These are phyloP conservation scores for Scaptomyza graminum DNA, from an alignment of 1,140 invertebrate genomes.

Conservation along the genomic window DNA sequence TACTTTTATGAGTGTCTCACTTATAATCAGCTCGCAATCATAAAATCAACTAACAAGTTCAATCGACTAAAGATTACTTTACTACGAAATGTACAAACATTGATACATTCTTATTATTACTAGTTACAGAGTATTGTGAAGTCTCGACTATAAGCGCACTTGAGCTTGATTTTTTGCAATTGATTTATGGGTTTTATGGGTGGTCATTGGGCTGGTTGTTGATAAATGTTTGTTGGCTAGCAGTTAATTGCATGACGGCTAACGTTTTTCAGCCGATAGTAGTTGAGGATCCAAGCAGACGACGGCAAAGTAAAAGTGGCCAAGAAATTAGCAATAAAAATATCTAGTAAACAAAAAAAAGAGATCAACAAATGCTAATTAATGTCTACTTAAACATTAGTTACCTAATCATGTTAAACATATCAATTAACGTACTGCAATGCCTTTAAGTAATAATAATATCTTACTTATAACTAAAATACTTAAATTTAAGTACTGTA, in stretches of 20 bases:
- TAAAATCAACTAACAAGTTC: neutral
- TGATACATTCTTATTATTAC: neutral
- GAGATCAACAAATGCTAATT: too few relatives aligned
- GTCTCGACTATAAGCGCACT: slow-evolving; percentile 7
- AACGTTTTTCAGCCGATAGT: neutral
- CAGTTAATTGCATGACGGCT: slow-evolving; percentile 27
- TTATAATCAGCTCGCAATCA: neutral
- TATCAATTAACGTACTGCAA: slow-evolving; percentile 5
- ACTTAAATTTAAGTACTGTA: neutral
- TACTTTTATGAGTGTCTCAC: too few relatives aligned
- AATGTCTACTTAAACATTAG: neutral
- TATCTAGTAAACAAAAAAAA: too few relatives aligned
- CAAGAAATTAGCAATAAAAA: neutral
- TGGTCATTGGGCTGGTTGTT: slow-evolving; percentile 64
- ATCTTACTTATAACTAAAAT: too few relatives aligned
- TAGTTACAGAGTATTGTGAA: slow-evolving; percentile 32
- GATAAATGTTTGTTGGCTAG: slow-evolving; percentile 58
- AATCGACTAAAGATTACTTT: neutral
- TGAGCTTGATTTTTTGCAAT: slow-evolving; percentile 13
- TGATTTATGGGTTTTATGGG: slow-evolving; percentile 58
- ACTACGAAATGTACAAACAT: neutral
- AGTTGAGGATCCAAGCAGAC: too few relatives aligned
- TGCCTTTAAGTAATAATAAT: too few relatives aligned
- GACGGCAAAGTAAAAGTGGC: neutral
- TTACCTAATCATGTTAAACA: neutral